phyloP scores from a whole-genome alignment of 2,888 invertebrate genomes.

The Xestia c-nigrum region DNA sequence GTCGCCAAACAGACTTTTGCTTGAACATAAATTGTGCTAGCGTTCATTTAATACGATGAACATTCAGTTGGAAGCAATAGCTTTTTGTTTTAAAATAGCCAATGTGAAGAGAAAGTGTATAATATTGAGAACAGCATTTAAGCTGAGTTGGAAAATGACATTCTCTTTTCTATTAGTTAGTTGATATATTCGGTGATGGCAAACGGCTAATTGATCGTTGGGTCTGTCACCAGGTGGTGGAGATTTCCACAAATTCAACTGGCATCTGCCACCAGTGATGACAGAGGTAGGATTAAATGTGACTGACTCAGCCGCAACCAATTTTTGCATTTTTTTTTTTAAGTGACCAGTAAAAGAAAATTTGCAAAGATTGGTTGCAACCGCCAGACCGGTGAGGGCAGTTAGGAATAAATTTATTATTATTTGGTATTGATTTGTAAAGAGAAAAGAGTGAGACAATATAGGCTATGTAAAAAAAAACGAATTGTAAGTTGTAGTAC shows the following conservation, averaged over 20 bases:
- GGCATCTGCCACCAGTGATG: background rate
- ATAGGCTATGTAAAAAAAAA: too few species aligned
- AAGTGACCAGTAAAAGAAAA: too few species aligned
- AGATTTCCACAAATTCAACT: background rate
- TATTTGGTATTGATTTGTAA: background rate
- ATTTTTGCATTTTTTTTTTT: too few species aligned
- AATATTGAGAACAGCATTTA: background rate
- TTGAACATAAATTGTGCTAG: conserved; percentile 25
- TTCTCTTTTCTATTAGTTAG: background rate
- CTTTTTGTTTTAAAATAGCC: background rate
- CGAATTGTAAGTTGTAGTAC: too few species aligned
- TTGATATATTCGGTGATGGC: background rate
- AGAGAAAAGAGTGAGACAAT: too few species aligned
- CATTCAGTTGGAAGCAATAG: background rate
- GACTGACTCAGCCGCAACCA: too few species aligned
- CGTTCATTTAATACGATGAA: conserved; percentile 7
- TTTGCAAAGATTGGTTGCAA: too few species aligned
- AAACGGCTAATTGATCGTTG: background rate
- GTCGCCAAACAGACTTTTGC: conserved; percentile 23
- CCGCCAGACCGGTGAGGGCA: background rate
- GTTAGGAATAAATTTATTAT: background rate
- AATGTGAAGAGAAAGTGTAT: background rate
- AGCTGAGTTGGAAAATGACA: background rate
- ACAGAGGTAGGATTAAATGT: too few species aligned
- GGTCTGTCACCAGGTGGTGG: too few species aligned